Evolutionary conservation across 2,113 vertebrate species (phyloP).

Genomic region (Tympanuchus pallidicinctus): DNA sequence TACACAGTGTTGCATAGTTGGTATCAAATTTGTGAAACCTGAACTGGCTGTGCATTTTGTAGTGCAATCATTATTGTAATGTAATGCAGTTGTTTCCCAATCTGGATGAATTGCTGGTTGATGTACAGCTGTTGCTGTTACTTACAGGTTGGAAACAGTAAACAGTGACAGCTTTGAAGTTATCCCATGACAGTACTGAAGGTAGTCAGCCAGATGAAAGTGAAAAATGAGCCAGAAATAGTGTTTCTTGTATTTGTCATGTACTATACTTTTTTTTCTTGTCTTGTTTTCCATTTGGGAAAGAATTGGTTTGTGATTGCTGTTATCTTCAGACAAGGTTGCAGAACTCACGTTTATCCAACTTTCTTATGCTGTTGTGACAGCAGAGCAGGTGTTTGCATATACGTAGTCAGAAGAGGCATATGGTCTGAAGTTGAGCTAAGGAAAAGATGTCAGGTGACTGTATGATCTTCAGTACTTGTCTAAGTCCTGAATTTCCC

Average conservation of each 20-base stretch:
- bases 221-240: neutral
- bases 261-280: neutral
- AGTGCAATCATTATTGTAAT: neutral
- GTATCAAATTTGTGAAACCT: neutral
- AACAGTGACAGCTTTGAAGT: neutral
- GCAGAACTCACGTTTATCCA: neutral
- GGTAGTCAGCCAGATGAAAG: neutral
- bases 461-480: neutral
- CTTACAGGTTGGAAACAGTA: neutral
- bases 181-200: neutral
- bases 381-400: neutral
- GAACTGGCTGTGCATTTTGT: neutral
- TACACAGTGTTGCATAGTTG: accelerated
- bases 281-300: neutral
- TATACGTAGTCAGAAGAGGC: neutral
- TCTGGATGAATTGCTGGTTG: neutral
- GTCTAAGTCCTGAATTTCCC: neutral
- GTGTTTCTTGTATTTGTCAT: neutral
- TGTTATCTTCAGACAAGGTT: neutral
- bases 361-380: neutral
- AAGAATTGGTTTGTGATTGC: neutral
- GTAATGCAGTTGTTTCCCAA: neutral
- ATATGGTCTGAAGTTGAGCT: neutral
- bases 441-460: neutral
- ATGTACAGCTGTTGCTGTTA: neutral